phyloP scores from a whole-genome alignment of 30 jellyfish, hydroid and myxozoan genomes.

The Aurelia aurita region DNA sequence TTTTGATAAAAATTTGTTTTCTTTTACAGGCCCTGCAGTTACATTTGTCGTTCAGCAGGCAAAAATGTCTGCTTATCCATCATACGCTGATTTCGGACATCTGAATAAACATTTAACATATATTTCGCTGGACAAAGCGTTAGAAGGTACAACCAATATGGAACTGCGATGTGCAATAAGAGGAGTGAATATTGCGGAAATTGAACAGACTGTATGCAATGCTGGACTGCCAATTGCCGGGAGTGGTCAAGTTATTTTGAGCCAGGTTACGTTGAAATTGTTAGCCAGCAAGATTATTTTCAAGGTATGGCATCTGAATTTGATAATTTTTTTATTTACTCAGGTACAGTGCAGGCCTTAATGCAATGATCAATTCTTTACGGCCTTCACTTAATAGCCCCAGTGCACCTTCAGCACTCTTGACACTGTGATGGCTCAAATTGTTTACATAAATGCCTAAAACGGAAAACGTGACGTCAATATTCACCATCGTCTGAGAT shows the following conservation, averaged over 20 bases:
- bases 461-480: too few species aligned
- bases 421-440: constrained; percentile 84
- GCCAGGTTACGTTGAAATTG: constrained; percentile 33
- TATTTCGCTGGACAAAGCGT: constrained; percentile 46
- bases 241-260: background rate
- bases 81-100: constrained; percentile 23
- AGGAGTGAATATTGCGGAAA: constrained; percentile 10
- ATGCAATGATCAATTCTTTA: constrained; percentile 87
- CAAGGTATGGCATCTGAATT: constrained; percentile 34
- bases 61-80: constrained; percentile 37
- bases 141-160: constrained; percentile 43
- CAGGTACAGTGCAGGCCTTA: too few species aligned
- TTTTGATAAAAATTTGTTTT: too few species aligned
- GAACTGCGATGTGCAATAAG: constrained; percentile 58
- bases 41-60: constrained; percentile 18
- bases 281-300: constrained; percentile 30
- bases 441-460: constrained; percentile 91
- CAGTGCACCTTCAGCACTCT: constrained; percentile 69
- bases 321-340: too few species aligned
- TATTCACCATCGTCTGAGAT: too few species aligned
- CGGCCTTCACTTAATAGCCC: constrained; percentile 76
- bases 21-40: constrained; percentile 43
- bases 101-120: constrained; percentile 44
- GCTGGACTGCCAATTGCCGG: constrained; percentile 60
- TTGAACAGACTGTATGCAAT: constrained; percentile 30